phyloP scores from a whole-genome alignment of 2,797 vertebrate genomes.

The Manis javanica region DNA sequence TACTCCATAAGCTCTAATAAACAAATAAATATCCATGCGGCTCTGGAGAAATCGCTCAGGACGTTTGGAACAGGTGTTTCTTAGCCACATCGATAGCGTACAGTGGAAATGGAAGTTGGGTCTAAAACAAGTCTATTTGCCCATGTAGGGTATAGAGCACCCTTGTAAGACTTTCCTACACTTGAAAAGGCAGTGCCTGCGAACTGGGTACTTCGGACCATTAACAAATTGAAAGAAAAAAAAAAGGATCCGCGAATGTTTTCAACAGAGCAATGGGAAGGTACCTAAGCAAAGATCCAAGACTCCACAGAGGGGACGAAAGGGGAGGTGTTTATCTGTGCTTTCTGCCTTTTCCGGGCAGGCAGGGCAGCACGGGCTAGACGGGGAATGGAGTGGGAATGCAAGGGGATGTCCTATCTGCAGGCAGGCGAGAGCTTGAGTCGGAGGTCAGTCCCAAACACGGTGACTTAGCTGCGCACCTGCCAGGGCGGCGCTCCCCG shows the following conservation, averaged over 20 bases:
- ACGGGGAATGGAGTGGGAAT: accelerated
- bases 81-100: background rate
- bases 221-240: background rate
- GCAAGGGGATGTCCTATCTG: accelerated
- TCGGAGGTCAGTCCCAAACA: accelerated
- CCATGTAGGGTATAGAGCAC: background rate
- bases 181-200: background rate
- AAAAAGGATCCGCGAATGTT: background rate
- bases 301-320: background rate
- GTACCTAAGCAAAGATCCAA: background rate
- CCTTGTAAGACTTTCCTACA: background rate
- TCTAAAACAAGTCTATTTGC: conserved; percentile 39
- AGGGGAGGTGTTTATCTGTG: background rate
- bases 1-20: conserved; percentile 41
- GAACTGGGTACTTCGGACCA: background rate
- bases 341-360: background rate
- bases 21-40: background rate
- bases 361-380: accelerated
- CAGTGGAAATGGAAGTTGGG: background rate
- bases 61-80: background rate
- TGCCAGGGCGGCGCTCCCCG: background rate
- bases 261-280: background rate
- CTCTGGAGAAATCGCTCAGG: background rate
- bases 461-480: background rate
- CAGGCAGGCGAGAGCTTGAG: accelerated